phyloP scores from a whole-genome alignment of 2,113 vertebrate species.

The Henicopernis longicauda region DNA sequence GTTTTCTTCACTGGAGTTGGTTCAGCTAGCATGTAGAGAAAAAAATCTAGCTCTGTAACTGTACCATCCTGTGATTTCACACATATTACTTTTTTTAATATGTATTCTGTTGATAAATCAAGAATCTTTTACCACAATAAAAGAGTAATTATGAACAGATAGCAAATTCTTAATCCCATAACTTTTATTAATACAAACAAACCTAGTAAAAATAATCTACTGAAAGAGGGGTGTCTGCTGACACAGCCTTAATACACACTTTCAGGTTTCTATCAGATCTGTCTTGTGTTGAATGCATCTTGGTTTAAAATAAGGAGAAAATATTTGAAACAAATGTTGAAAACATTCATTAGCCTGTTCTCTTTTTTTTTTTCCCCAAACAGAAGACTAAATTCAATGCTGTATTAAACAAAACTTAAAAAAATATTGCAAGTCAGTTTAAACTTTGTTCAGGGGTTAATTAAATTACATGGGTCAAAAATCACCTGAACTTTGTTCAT shows the following conservation, averaged over 20 bases:
- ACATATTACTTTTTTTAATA: neutral
- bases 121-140: neutral
- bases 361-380: neutral
- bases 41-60: neutral
- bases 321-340: neutral
- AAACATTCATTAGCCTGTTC: neutral
- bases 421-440: neutral
- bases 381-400: neutral
- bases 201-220: neutral
- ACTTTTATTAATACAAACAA: neutral
- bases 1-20: neutral
- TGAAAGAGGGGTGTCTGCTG: neutral
- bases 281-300: neutral
- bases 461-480: neutral
- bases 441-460: neutral
- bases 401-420: neutral
- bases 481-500: neutral
- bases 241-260: neutral
- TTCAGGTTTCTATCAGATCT: neutral
- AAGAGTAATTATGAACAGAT: neutral
- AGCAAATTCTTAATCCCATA: neutral
- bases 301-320: neutral
- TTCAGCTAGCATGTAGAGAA: neutral
- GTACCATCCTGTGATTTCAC: neutral
- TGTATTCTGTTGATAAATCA: neutral